Conservation (phyloP, 2,888 invertebrate species). For the Rotaria socialis region DNA sequence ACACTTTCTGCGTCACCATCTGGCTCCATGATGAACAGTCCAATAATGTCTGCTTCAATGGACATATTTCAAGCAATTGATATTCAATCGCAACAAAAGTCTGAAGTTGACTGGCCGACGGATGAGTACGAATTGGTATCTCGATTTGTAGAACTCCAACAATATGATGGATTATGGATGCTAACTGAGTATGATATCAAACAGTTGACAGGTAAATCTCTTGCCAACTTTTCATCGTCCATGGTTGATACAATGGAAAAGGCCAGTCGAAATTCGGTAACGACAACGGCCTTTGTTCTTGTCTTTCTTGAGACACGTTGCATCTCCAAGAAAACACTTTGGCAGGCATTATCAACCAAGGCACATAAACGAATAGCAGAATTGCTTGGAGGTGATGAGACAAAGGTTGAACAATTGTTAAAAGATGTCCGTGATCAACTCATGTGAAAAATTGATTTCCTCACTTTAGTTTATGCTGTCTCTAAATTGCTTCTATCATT, state of each 20-base stretch:
- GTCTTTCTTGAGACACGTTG: neutral
- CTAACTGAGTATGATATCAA: neutral
- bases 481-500: no score
- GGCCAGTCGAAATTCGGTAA: neutral
- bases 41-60: no score
- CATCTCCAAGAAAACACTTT: neutral
- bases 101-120: neutral
- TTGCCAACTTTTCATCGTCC: neutral
- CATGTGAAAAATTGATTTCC: no score
- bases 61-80: no score
- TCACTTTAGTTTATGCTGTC: no score
- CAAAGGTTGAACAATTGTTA: neutral
- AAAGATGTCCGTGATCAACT: neutral
- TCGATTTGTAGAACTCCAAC: neutral
- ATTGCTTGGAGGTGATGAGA: neutral
- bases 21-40: no score
- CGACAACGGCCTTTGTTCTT: neutral
- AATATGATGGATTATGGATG: slow-evolving; percentile 16
- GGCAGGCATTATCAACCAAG: neutral
- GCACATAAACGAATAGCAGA: neutral
- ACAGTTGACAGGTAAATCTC: neutral
- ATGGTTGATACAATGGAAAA: neutral
- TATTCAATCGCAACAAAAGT: neutral
- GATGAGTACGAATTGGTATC: neutral
- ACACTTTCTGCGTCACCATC: no score